Base-by-base conservation (phyloP, 2,888 invertebrate species). In the Limulus polyphemus region DNA sequence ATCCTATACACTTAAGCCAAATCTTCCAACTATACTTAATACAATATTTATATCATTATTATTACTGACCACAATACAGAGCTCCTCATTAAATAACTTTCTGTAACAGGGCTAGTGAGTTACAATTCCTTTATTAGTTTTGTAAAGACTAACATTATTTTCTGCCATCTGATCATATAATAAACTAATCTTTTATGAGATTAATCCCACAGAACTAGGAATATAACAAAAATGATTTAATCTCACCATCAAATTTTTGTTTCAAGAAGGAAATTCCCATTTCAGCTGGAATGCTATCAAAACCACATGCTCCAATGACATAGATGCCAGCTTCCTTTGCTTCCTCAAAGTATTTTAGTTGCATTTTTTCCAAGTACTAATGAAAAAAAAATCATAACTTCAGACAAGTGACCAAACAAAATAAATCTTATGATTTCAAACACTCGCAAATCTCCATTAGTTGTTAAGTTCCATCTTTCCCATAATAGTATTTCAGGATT, bases 241-340 rank as follows among this genome's bases (percentile, higher is more conserved):
- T 89, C 90, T 67, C 72, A 59, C 76, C 77, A 10, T 60, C 56
- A 66, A 77, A 77, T 61, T 75, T 67, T 57, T 72, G 69, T 67
- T 75, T 73, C 46, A 75, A 71, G 68, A 72, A 78, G 55, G 74
- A 69, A 4, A 78, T 71, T 2, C 80, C 81, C 72, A 80, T 72
- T 65, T 81, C 81, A 61, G 75, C 74, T 50, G 79, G 79, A 58
- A 81, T 76, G 56, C 78, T 78, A 71, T 81, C 81, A 73, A 78
- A 81, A 14, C 97, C 97, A 77, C 94, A 95, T 1, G 94, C 87
- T 69, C 90, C 91, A 11, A 97, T 79, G 46, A 69, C 60, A 76
- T 87, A 94, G 7, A 91, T 82, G n/a, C 87, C 86, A 11, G 86
- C 86, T 70, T 88, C 84, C 71, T 84, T 79, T 0, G 92, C 92